Evolutionary conservation across 1,140 invertebrate genomes (phyloP).

Genomic region (Drosophila mayri): DNA sequence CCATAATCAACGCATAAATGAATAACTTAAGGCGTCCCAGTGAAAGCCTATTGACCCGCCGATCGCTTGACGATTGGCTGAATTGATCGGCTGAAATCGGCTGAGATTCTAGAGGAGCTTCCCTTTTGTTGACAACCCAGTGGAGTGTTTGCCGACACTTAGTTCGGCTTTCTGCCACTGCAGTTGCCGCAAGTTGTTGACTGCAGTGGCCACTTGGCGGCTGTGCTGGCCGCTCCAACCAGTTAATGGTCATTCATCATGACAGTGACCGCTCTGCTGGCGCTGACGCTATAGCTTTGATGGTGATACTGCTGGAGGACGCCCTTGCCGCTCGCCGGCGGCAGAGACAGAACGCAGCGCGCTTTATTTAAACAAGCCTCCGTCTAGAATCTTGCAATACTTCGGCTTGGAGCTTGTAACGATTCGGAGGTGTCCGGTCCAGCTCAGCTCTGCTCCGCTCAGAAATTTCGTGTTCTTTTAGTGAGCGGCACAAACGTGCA

Average conservation of each 20-base stretch:
- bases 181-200: constrained; percentile 38
- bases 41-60: constrained; percentile 54
- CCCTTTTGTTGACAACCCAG: constrained; percentile 33
- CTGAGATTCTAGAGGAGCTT: constrained; percentile 18
- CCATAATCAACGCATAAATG: constrained; percentile 52
- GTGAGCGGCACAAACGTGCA: constrained; percentile 32
- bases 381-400: constrained; percentile 73
- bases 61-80: not conserved
- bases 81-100: constrained; percentile 6
- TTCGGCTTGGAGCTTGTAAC: constrained; percentile 69
- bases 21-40: constrained; percentile 40
- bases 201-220: constrained; percentile 22
- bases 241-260: constrained; percentile 60
- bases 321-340: constrained; percentile 22
- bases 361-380: constrained; percentile 78
- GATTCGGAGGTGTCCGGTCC: constrained; percentile 52
- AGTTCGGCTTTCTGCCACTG: constrained; percentile 46
- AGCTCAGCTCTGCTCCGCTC: constrained; percentile 27
- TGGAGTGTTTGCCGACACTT: constrained; percentile 71
- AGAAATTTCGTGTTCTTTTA: constrained; percentile 56
- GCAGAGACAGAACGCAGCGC: constrained; percentile 31
- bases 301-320: constrained; percentile 10
- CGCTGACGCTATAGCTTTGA: constrained; percentile 3
- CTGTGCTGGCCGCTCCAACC: constrained; percentile 11
- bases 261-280: constrained; percentile 51